phyloP scores from a whole-genome alignment of 2,888 invertebrate genomes.

The Drepanosiphum platanoidis region DNA sequence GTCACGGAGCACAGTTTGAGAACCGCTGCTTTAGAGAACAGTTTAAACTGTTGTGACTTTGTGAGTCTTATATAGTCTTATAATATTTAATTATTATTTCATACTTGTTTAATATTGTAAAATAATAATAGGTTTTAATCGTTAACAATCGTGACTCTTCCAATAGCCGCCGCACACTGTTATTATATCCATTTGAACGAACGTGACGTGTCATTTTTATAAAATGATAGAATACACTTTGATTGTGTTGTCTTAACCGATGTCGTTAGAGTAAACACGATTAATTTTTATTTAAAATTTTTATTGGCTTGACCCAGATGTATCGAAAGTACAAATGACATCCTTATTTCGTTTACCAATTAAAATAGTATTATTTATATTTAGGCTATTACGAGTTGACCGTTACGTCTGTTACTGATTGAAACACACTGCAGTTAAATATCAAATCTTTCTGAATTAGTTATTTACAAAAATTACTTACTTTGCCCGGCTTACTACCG shows the following conservation, averaged over 20 bases:
- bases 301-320: background rate
- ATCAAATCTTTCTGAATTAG: background rate
- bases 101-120: too few relatives aligned
- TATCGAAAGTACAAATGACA: background rate
- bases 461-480: background rate
- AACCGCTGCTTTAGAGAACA: too few relatives aligned
- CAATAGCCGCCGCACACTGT: background rate
- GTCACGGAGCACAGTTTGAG: too few relatives aligned
- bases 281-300: background rate
- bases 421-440: too few relatives aligned
- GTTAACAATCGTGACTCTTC: background rate
- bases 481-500: too few relatives aligned
- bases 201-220: background rate
- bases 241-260: slow-evolving; percentile 1
- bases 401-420: too few relatives aligned
- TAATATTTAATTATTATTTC: too few relatives aligned
- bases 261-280: background rate
- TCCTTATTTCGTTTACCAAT: background rate
- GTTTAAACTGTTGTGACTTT: too few relatives aligned
- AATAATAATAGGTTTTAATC: too few relatives aligned
- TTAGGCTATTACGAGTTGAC: too few relatives aligned
- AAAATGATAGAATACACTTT: background rate
- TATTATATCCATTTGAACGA: background rate
- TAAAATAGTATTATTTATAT: background rate
- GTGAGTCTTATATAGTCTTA: too few relatives aligned